Base-by-base conservation (phyloP, 2,113 vertebrate species). In the Aramus guarauna region DNA sequence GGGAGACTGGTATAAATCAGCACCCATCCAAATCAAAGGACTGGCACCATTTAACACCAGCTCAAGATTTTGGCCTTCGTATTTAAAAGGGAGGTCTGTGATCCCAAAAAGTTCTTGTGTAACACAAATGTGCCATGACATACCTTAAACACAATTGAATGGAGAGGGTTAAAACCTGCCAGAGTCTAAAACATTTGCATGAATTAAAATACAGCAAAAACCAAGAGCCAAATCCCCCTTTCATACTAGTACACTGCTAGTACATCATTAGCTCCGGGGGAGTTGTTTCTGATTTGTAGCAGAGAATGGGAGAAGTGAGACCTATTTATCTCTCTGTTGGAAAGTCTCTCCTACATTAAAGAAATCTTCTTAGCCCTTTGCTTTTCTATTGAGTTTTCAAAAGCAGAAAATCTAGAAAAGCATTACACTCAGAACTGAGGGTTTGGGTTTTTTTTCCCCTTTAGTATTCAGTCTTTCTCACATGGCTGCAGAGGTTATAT, bases 301-400 rank as follows among this genome's bases (percentile, higher is more conserved):
- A 29, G 59, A n/a, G 59, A 58, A 91, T n/a, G 52, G 30, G 74
- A 85, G 30, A 91, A 88, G 87, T 14, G 73, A 92, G 77, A 74
- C 85, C 81, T 53, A 60, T 84, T 92, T 87, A 90, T 87, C 63
- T 90, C 81, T 59, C 92, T 48, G 34, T 27, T 80, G 50, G 91
- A 94, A 90, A 90, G 85, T 43, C 81, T 85, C 41, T 74, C 76
- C 77, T 37, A 37, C 75, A 58, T 77, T 67, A 90, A 72, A 60
- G 73, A 50, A 77, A 92, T 79, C 90, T 41, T 66, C 92, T 87
- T 39, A 89, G 72, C 63, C 62, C 47, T 92, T 75, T 56, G n/a
- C 92, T 87, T 85, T 94, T 88, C 81, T 58, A 92, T 48, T 62
- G 91, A 93, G 64, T 48, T 79, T 89, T 85, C 90, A 93, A 81